phyloP scores from a whole-genome alignment of 2,888 invertebrate species.

The Oxyteleia sp. region DNA sequence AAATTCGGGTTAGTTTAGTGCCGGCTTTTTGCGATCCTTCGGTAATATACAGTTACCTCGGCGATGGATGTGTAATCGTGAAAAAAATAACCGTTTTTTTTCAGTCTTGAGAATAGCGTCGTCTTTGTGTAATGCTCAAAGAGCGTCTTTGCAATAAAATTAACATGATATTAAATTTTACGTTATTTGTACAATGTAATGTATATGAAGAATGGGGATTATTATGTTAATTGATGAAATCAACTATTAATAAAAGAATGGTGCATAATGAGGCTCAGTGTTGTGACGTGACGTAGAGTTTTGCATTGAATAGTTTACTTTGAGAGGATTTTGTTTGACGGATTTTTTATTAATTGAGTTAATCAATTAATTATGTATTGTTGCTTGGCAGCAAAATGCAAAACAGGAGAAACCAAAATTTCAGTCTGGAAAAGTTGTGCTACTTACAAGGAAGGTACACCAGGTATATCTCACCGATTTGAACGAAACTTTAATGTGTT shows the following conservation, averaged over 20 bases:
- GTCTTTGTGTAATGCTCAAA: conserved; percentile 4
- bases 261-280: neutral
- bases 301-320: conserved; percentile 38
- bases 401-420: too few species aligned
- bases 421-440: too few species aligned
- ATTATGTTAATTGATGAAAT: conserved; percentile 31
- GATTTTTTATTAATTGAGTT: conserved; percentile 15
- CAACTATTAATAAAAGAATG: conserved; percentile 27
- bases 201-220: conserved; percentile 20
- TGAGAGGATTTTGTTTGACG: neutral
- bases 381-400: too few species aligned
- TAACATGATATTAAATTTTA: conserved; percentile 17
- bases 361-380: conserved; percentile 20
- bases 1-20: conserved; percentile 25
- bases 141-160: conserved; percentile 11
- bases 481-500: too few species aligned
- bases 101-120: neutral
- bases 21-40: conserved; percentile 30
- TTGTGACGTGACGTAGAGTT: conserved; percentile 4
- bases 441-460: too few species aligned
- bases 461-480: too few species aligned
- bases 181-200: conserved; percentile 10
- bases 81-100: conserved; percentile 20
- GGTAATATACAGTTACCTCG: conserved; percentile 20
- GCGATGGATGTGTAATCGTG: conserved; percentile 13